phyloP scores from a whole-genome alignment of 2,113 vertebrate species.

The Glaucomys volans region DNA sequence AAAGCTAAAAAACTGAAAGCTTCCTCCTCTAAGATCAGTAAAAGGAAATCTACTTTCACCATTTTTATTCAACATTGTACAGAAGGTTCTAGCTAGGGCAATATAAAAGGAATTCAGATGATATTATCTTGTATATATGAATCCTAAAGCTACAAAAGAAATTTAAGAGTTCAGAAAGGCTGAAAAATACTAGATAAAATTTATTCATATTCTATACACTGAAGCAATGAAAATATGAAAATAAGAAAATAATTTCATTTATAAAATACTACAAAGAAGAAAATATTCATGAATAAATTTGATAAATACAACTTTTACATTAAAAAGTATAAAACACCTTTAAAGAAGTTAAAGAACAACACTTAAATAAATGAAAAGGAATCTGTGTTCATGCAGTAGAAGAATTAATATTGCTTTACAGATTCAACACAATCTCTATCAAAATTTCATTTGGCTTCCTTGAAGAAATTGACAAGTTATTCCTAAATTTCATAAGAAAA shows the following conservation, averaged over 20 bases:
- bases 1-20: neutral
- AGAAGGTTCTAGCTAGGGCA: neutral
- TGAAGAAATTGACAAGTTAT: neutral
- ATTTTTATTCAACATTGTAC: neutral
- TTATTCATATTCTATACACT: neutral
- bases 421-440: neutral
- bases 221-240: neutral
- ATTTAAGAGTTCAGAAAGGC: neutral
- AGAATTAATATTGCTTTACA: neutral
- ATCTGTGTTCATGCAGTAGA: neutral
- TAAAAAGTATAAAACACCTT: neutral
- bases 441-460: neutral
- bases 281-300: neutral
- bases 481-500: neutral
- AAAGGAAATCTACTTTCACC: neutral
- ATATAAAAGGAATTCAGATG: neutral
- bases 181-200: neutral
- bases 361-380: conserved; percentile 9
- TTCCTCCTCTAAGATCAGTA: neutral
- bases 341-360: neutral
- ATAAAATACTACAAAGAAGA: neutral
- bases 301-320: neutral
- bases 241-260: neutral
- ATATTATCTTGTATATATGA: neutral
- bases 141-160: neutral